Conservation (phyloP, 1,140 invertebrate genomes). For the Helicoverpa armigera region DNA sequence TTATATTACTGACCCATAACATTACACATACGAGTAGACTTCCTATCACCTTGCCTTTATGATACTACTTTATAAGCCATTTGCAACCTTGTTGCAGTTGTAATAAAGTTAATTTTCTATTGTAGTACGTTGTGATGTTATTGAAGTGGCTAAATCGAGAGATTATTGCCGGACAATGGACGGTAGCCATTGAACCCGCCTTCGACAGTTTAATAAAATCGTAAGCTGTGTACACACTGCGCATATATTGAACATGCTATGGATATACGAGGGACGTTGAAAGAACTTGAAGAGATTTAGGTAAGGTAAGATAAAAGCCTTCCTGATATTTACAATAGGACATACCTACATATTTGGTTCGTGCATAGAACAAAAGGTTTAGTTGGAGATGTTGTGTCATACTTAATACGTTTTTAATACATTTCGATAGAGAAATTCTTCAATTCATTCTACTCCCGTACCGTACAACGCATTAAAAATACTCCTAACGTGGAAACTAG, state of each 20-base stretch:
- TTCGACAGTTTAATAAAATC: constrained; percentile 19
- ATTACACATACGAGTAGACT: constrained; percentile 5
- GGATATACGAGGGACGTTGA: background rate
- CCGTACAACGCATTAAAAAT: background rate
- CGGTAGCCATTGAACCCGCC: constrained; percentile 52
- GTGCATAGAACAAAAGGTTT: background rate
- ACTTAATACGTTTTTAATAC: background rate
- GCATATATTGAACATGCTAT: background rate
- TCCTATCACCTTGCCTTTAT: constrained; percentile 41
- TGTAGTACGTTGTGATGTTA: constrained; percentile 37
- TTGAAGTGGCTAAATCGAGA: constrained; percentile 57
- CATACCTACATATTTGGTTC: no score
- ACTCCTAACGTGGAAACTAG: background rate
- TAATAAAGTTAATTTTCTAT: constrained; percentile 1
- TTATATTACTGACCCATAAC: constrained; percentile 31
- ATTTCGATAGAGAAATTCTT: no score
- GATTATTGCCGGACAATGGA: constrained; percentile 62
- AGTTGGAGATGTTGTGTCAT: background rate
- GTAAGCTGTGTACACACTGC: constrained; percentile 1
- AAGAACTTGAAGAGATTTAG: background rate
- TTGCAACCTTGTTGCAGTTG: background rate
- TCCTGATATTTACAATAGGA: background rate
- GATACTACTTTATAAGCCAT: background rate
- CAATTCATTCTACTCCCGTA: no score
- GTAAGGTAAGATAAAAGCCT: background rate